phyloP scores from a whole-genome alignment of 23 tunicate species.

The Styela clava region DNA sequence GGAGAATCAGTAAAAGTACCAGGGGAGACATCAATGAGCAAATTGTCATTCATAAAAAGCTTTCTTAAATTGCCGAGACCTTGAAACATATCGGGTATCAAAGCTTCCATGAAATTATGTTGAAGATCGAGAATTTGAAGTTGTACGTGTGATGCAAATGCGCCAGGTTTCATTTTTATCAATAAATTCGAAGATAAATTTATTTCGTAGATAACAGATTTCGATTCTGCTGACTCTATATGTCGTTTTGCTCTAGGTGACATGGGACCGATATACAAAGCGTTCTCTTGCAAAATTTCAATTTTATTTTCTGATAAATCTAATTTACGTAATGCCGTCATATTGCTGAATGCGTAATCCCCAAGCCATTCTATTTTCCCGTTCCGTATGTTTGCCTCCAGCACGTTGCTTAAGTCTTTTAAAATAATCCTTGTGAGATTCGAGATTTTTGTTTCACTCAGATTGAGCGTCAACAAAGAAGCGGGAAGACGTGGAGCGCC shows the following conservation, averaged over 20 bases:
- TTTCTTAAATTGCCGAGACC: constrained; percentile 14
- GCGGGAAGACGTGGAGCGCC: constrained; percentile 14
- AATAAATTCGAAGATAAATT: constrained; percentile 26
- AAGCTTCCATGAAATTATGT: constrained; percentile 15
- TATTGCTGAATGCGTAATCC: constrained; percentile 11
- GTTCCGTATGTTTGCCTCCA: not conserved
- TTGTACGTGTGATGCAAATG: constrained; percentile 23
- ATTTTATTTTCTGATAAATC: constrained; percentile 36
- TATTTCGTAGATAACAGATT: not conserved
- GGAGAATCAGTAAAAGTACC: constrained; percentile 15
- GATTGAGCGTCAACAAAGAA: constrained; percentile 2
- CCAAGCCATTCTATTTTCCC: constrained; percentile 24
- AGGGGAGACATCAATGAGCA: constrained; percentile 32
- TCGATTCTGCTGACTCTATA: not conserved
- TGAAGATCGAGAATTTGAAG: constrained; percentile 9
- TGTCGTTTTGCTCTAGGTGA: constrained; percentile 11
- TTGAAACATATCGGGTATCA: constrained; percentile 7
- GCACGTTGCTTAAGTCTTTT: constrained; percentile 8
- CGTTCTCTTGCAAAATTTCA: not conserved
- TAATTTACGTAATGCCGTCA: constrained; percentile 11
- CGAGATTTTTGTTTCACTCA: not conserved
- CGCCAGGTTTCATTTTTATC: not conserved
- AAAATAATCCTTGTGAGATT: constrained; percentile 15
- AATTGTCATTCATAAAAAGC: constrained; percentile 19
- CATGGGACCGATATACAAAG: constrained; percentile 9